These are phyloP conservation scores for Pocota personata DNA, from an alignment of 2,888 invertebrate species.

Conservation along the genomic window DNA sequence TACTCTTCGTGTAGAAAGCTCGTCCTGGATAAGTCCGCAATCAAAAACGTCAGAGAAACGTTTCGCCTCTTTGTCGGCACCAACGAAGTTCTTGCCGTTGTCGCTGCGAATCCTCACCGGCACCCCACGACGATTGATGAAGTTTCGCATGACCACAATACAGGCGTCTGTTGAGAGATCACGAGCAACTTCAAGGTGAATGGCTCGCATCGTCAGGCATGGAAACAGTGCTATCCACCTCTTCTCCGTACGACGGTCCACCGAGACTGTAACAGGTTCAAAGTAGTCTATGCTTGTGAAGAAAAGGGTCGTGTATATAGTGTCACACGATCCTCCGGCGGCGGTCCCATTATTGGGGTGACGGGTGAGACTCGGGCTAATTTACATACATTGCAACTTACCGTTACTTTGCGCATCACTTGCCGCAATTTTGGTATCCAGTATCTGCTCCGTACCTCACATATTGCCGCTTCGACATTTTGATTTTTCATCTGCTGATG, in stretches of 20 bases:
- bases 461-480: constrained; percentile 22
- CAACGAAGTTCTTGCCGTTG: no score
- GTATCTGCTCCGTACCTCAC: constrained; percentile 28
- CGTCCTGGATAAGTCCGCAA: constrained; percentile 30
- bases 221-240: no score
- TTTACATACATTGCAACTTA: constrained; percentile 27
- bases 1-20: constrained; percentile 34
- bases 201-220: no score
- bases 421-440: constrained; percentile 26
- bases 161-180: no score
- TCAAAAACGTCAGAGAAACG: constrained; percentile 42
- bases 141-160: no score
- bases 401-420: constrained; percentile 3
- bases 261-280: no score
- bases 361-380: constrained; percentile 11
- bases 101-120: constrained; percentile 36
- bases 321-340: constrained; percentile 56
- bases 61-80: no score
- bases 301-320: no score
- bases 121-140: constrained; percentile 46
- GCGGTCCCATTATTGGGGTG: constrained; percentile 62
- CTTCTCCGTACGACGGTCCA: no score
- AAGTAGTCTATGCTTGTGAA: no score
- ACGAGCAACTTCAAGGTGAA: no score
- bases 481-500: constrained; percentile 37